phyloP scores from a whole-genome alignment of 2,113 vertebrate genomes.

The Cisticola juncidis region DNA sequence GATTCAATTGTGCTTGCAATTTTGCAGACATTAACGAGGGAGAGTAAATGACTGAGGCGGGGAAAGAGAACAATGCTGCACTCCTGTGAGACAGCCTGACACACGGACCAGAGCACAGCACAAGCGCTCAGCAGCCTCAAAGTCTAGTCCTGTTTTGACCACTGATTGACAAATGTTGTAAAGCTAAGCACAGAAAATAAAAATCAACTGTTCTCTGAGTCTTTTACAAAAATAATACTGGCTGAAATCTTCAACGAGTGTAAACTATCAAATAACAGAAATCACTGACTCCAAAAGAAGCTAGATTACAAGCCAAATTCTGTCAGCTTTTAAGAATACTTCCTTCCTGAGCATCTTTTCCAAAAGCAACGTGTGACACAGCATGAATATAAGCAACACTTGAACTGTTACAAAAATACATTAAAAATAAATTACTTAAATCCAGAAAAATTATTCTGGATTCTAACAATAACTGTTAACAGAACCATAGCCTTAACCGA shows the following conservation, averaged over 20 bases:
- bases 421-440: not conserved
- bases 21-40: conserved; percentile 19
- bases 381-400: not conserved
- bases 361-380: not conserved
- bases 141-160: not conserved
- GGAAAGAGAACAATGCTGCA: not conserved
- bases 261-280: not conserved
- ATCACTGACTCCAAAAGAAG: not conserved
- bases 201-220: not conserved
- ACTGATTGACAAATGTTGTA: not conserved
- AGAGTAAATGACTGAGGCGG: not conserved
- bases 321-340: not conserved
- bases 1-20: conserved; percentile 15
- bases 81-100: not conserved
- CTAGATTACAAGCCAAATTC: not conserved
- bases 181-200: not conserved
- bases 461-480: not conserved
- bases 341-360: not conserved
- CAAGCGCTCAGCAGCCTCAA: not conserved
- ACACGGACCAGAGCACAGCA: fast-evolving
- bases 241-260: not conserved
- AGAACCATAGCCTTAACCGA: not conserved
- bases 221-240: not conserved
- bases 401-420: not conserved
- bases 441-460: not conserved